phyloP scores from a whole-genome alignment of 2,113 vertebrate species.

The Callorhinus ursinus region DNA sequence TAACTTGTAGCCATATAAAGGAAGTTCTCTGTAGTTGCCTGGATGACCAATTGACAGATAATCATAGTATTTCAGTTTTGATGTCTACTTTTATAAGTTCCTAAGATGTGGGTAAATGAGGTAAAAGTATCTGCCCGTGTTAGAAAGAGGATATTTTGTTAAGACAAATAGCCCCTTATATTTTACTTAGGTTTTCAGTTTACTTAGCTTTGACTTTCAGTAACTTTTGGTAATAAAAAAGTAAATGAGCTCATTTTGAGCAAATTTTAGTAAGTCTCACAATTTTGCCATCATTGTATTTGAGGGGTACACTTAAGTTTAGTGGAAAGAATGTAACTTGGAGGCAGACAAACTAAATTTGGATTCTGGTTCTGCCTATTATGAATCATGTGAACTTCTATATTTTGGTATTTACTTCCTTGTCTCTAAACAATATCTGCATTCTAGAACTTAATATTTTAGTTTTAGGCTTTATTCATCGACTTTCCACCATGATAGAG shows the following conservation, averaged over 20 bases:
- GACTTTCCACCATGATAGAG: not conserved
- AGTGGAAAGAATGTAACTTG: not conserved
- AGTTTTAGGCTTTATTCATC: not conserved
- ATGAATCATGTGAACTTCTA: not conserved
- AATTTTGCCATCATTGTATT: not conserved
- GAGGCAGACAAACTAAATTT: not conserved
- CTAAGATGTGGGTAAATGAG: not conserved
- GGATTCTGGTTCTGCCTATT: not conserved
- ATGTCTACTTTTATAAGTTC: not conserved
- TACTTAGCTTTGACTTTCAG: constrained; percentile 3
- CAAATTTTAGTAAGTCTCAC: not conserved
- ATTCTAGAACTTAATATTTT: not conserved
- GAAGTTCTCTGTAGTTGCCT: not conserved
- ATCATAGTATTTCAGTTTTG: not conserved
- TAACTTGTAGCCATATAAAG: not conserved
- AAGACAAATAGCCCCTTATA: not conserved
- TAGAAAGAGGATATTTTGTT: not conserved
- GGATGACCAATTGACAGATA: not conserved
- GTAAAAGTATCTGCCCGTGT: not conserved
- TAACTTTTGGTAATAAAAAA: not conserved
- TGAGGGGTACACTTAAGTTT: not conserved
- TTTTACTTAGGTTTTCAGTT: not conserved
- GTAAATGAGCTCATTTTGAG: not conserved
- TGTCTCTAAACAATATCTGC: not conserved
- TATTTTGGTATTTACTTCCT: not conserved